Base-by-base conservation (phyloP, 2,113 vertebrate species). In the Atrichornis clamosus region DNA sequence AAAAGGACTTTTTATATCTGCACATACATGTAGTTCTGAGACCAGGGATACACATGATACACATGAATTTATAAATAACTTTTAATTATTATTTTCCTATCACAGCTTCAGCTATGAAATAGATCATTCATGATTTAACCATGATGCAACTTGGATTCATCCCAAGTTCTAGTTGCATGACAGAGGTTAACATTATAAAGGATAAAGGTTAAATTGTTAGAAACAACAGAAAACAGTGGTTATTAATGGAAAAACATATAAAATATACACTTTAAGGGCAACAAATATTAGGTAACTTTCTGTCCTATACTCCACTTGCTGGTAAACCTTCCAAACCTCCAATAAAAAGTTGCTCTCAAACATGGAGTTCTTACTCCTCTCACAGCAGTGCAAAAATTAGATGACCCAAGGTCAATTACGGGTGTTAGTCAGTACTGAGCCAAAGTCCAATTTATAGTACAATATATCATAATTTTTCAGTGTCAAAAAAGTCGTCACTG, bases 381-480 rank as follows among this genome's bases (percentile, higher is more conserved):
- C 30, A 82, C 7, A 33, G 28, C 56, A 52, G n/a, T 46, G 60
- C 62, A 94, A 79, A 89, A 82, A 90, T 53, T 53, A 79, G 27
- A 63, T 73, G 81, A 87, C 74, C 46, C 75, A 94, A 96, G 93
- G 94, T 95, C 89, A 92, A 7, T 87, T 62, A 89, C 6, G 21
- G 6, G 5, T 53, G 63, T 58, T 94, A 79, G 65, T 79, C 84
- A 82, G 28, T 58, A 83, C 16, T 73, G 37, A 72, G 67, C 37
- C 74, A 70, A 95, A 44, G 62, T 76, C 16, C 78, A 69, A 77
- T 89, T 95, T 87, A 89, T 84, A 64, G 33, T 30, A 62, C 75
- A 87, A 93, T 94, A 85, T 74, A 95, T 91, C 91, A 87, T 85
- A 79, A 91, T 96, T 96, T 84, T 94, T 91, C 94, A 87, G 70